These are phyloP conservation scores for Drosophila birchii DNA, from an alignment of 2,888 invertebrate genomes.

Conservation along the genomic window DNA sequence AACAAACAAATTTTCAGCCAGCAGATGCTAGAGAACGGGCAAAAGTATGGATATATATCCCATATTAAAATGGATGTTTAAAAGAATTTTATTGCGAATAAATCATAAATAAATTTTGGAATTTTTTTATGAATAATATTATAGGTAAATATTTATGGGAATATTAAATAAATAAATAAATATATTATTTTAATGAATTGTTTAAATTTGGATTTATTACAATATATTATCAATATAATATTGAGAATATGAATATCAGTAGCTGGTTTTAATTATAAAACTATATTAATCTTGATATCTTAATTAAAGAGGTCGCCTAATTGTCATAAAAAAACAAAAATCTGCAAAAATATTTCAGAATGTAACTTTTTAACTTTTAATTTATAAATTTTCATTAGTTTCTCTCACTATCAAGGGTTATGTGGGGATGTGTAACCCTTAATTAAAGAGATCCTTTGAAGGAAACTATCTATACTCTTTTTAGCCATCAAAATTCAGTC, in stretches of 20 bases:
- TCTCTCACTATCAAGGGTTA: too few relatives aligned
- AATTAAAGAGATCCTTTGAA: not conserved
- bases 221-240: not conserved
- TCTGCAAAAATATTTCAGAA: not conserved
- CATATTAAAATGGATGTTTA: not conserved
- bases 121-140: not conserved
- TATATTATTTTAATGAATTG: too few relatives aligned
- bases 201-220: not conserved
- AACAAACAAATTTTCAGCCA: constrained; percentile 17
- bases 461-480: not conserved
- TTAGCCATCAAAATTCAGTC: not conserved
- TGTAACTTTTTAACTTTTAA: not conserved
- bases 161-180: too few relatives aligned
- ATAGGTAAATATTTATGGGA: not conserved
- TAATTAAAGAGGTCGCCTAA: not conserved
- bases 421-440: not conserved
- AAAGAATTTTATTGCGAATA: not conserved
- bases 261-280: not conserved
- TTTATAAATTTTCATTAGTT: too few relatives aligned
- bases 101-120: not conserved
- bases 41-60: not conserved
- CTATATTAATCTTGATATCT: not conserved
- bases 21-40: not conserved
- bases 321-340: not conserved
- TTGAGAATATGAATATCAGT: too few relatives aligned